A percentile compares a stretch with the other conserved stretches of the same genome.
These are phyloP conservation scores for Pseudochirops corinnae DNA, from an alignment of 2,797 vertebrate species.

Conservation along the genomic window DNA sequence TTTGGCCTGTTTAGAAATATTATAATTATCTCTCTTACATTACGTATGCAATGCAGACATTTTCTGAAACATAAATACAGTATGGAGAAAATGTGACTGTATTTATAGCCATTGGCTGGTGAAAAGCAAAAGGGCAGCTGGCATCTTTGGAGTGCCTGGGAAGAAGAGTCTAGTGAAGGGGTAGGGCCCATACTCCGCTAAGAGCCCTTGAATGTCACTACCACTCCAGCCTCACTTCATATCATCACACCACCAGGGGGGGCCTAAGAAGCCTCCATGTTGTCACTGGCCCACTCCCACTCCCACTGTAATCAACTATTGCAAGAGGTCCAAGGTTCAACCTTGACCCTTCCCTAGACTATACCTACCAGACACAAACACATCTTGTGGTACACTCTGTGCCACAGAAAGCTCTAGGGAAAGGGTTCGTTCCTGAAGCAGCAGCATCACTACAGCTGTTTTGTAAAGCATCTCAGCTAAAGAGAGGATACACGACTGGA, in stretches of 20 bases:
- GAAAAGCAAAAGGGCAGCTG: conserved; percentile 78
- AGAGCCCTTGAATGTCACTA: conserved; percentile 60
- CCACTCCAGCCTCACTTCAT: not conserved
- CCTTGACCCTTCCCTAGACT: not conserved
- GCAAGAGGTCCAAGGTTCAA: not conserved
- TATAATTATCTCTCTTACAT: conserved; percentile 87
- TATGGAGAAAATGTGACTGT: conserved; percentile 76
- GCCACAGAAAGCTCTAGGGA: fast-evolving
- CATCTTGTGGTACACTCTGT: fast-evolving
- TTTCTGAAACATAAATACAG: conserved; percentile 82
- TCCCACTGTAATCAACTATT: not conserved
- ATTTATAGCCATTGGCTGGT: conserved; percentile 66
- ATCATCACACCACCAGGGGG: not conserved
- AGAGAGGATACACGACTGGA: fast-evolving
- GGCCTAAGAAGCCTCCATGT: not conserved
- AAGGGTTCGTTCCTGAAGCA: not conserved
- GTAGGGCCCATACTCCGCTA: not conserved
- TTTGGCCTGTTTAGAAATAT: conserved; percentile 84
- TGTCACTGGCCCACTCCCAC: not conserved
- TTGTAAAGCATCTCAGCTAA: fast-evolving
- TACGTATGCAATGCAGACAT: conserved; percentile 85
- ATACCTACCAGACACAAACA: not conserved
- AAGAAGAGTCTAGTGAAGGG: conserved; percentile 1
- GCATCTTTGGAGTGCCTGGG: conserved; percentile 2
- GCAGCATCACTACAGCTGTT: not conserved